A percentile compares a stretch with the other conserved stretches of the same genome.
These are phyloP conservation scores for Pandemis heparana DNA, from an alignment of 2,888 invertebrate species.

Conservation along the genomic window DNA sequence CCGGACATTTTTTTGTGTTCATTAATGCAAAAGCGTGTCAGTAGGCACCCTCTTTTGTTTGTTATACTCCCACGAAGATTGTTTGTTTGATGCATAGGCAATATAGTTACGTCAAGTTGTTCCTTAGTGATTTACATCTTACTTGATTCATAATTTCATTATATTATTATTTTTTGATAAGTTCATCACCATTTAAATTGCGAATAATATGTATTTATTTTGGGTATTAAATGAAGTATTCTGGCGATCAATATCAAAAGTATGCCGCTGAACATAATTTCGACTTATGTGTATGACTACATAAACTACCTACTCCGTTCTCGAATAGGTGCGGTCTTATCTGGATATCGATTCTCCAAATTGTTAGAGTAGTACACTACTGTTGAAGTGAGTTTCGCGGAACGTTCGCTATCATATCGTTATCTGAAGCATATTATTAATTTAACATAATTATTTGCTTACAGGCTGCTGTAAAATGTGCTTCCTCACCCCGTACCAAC, in stretches of 20 bases:
- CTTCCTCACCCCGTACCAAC: constrained; percentile 81
- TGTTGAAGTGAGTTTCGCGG: constrained; percentile 8
- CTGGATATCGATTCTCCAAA: constrained; percentile 3
- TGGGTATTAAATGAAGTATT: too few relatives aligned
- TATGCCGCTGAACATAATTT: not conserved
- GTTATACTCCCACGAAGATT: constrained; percentile 55
- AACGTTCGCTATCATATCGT: constrained; percentile 1
- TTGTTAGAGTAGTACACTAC: constrained; percentile 4
- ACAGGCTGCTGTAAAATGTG: constrained; percentile 83
- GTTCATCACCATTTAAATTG: not conserved
- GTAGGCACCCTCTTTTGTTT: constrained; percentile 59
- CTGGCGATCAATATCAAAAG: too few relatives aligned
- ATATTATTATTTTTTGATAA: too few relatives aligned
- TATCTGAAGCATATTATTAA: not conserved
- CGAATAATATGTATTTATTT: too few relatives aligned
- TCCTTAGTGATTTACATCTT: not conserved
- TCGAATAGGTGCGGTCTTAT: not conserved
- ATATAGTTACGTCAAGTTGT: constrained; percentile 23
- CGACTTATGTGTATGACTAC: not conserved
- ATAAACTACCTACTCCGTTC: not conserved
- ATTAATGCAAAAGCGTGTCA: constrained; percentile 69
- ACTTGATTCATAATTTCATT: not conserved
- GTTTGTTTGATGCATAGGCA: constrained; percentile 44
- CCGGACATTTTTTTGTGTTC: constrained; percentile 57
- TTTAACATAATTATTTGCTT: constrained; percentile 47